phyloP scores from a whole-genome alignment of 2,797 vertebrate species.

The Halcyon badia region DNA sequence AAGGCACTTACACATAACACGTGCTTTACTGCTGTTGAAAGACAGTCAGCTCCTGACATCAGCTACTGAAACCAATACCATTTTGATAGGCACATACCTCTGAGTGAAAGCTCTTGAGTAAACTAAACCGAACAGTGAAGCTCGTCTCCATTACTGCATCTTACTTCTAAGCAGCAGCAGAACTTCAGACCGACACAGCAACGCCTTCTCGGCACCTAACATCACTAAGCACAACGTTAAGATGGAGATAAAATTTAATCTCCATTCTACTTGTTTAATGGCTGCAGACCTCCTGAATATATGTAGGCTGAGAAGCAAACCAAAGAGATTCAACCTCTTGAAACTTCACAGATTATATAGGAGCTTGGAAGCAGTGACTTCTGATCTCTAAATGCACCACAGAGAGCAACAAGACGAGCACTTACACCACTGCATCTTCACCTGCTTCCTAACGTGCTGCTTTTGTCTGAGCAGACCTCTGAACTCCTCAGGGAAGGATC shows the following conservation, averaged over 20 bases:
- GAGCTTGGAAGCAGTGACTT: not conserved
- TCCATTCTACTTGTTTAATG: not conserved
- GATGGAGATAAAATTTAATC: not conserved
- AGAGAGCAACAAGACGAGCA: rapidly evolving
- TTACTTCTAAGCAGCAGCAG: not conserved
- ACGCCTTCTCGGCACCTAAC: not conserved
- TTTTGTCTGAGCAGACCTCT: not conserved
- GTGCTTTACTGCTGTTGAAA: conserved; percentile 32
- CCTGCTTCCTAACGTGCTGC: not conserved
- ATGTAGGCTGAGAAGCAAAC: not conserved
- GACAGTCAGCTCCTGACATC: not conserved
- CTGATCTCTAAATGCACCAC: not conserved
- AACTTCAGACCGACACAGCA: not conserved
- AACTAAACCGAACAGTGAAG: not conserved
- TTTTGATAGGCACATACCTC: not conserved
- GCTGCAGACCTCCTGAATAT: not conserved
- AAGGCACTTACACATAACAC: not conserved
- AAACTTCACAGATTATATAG: not conserved
- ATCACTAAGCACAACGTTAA: not conserved
- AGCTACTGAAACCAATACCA: not conserved
- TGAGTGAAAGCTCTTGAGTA: not conserved
- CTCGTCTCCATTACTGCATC: not conserved
- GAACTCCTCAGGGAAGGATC: not conserved
- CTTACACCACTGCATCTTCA: not conserved
- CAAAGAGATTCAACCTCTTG: not conserved